Percentiles rank a stretch among this genome's conserved stretches.
Conservation (phyloP, 2,113 vertebrate species). For the Sylvicapra grimmia region DNA sequence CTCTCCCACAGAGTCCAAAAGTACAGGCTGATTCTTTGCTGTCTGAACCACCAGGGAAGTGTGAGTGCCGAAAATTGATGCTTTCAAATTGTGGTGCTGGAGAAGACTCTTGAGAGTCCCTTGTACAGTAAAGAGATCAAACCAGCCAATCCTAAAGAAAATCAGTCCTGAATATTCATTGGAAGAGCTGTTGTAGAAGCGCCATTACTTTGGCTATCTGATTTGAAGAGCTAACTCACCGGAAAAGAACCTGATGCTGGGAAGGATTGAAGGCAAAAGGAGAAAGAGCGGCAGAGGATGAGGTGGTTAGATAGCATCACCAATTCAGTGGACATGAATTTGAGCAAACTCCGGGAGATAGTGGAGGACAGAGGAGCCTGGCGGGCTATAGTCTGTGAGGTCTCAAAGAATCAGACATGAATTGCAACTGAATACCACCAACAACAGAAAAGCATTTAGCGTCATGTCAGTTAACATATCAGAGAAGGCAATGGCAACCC, state of each 20-base stretch:
- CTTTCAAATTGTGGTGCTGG: neutral
- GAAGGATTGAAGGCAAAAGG: neutral
- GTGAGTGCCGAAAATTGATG: neutral
- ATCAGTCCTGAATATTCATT: neutral
- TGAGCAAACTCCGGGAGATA: neutral
- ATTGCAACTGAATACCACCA: neutral
- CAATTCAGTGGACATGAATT: neutral
- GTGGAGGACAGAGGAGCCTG: neutral
- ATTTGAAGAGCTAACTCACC: neutral
- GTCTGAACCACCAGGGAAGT: neutral
- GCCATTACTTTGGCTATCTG: neutral
- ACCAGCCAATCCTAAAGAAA: neutral
- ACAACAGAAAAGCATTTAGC: neutral
- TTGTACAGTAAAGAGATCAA: neutral
- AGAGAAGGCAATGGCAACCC: too few species aligned
- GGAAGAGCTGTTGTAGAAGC: neutral
- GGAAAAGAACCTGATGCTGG: neutral
- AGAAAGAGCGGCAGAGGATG: neutral
- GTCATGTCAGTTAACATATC: neutral
- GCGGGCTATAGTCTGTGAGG: neutral
- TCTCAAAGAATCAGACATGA: neutral
- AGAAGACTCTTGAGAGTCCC: neutral
- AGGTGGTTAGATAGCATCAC: neutral
- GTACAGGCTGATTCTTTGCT: too few species aligned
- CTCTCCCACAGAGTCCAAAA: too few species aligned